phyloP scores from a whole-genome alignment of 2,113 vertebrate species.

The Lutjanus erythropterus region DNA sequence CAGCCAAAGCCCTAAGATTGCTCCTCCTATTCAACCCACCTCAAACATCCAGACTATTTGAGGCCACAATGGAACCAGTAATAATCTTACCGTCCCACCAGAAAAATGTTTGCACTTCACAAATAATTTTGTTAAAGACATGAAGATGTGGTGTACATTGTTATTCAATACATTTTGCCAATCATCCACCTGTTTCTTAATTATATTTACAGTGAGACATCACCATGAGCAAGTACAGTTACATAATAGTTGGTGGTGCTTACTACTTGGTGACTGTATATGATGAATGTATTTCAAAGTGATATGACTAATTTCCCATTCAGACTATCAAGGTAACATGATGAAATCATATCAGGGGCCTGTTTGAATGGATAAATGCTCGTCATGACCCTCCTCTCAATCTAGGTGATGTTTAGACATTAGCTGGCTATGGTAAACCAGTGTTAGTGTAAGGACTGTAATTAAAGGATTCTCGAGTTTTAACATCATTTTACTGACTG shows the following conservation, averaged over 20 bases:
- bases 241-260: background rate
- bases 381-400: slow-evolving; percentile 3
- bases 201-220: no score
- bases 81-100: background rate
- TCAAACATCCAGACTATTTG: background rate
- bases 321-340: no score
- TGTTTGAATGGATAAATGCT: no score
- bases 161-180: background rate
- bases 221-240: background rate
- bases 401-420: background rate
- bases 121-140: background rate
- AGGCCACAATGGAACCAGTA: background rate
- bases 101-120: background rate
- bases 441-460: background rate
- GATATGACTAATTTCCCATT: background rate
- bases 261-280: background rate
- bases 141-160: background rate
- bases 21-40: background rate
- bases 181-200: background rate
- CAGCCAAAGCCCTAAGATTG: background rate
- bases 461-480: no score
- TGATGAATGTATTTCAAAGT: background rate
- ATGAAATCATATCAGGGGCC: background rate
- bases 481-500: no score
- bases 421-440: background rate